Evolutionary conservation across 2,113 vertebrate genomes (phyloP), one percentile per base, ranked within the genome.

Genomic region (Halcyon senegalensis): DNA sequence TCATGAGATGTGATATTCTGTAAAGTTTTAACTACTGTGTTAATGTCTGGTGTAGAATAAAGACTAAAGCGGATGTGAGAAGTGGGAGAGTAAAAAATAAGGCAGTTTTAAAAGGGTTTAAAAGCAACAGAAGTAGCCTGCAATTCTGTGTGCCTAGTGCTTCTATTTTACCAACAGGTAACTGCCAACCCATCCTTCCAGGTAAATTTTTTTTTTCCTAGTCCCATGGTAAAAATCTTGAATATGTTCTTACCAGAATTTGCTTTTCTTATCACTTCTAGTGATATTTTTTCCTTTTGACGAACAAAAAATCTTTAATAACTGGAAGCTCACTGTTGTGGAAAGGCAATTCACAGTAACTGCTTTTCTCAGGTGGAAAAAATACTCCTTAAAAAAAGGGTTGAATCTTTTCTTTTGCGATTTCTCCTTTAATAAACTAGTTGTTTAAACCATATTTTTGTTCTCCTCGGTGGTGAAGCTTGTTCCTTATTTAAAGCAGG

Each of bases 401-500:
- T 68, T 60, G 44, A 69, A 73, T 79, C 39, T 92, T 89, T 86
- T 87, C 31, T 84, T 87, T 88, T 67, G 90, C 55, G 70, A 67
- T 55, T 74, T 25, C 20, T 90, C 28, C 68, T 94, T 96, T 89
- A 87, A 94, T 93, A 87, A 92, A 91, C 62, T 82, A 46, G 90
- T 94, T 90, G 62, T 74, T 90, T 83, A 91, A 93, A 90, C 31
- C n/a, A 39, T 76, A 35, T 87, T 80, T 67, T 90, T 88, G 16
- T 84, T 39, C 56, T 87, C 59, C 35, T 62, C 37, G 41, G 84
- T 55, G 41, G 13, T 55, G 59, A 84, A 83, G 27, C 20, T 90
- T 84, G 31, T 89, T 92, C 58, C 84, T 93, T 87, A 70, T 94
- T 94, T 94, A 79, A 95, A 75, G 55, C 70, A 76, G 77, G 70